phyloP scores from a whole-genome alignment of 2,113 vertebrate species.

The Antechinus flavipes region DNA sequence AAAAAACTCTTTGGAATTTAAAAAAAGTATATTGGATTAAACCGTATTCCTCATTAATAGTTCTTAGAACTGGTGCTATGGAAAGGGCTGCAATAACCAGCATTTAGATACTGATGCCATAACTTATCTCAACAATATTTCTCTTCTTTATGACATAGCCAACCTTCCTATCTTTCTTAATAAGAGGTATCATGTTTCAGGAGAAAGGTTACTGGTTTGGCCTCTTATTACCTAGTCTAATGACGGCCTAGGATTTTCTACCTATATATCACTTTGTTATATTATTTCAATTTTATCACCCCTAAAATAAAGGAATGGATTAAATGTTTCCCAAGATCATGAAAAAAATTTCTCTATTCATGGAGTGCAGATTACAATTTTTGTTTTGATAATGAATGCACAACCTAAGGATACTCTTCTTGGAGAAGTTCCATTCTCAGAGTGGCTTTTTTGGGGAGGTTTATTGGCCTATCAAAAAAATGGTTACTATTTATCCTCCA shows the following conservation, averaged over 20 bases:
- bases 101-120: neutral
- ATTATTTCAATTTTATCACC: neutral
- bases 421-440: neutral
- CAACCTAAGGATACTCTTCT: neutral
- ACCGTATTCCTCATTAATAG: neutral
- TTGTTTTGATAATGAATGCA: neutral
- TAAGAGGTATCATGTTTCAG: neutral
- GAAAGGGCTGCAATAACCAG: neutral
- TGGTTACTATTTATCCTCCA: neutral
- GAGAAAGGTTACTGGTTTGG: neutral
- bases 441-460: neutral
- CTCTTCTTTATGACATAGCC: neutral
- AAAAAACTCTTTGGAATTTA: neutral
- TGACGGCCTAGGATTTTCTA: neutral
- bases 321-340: neutral
- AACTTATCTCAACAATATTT: neutral
- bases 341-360: neutral
- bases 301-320: neutral
- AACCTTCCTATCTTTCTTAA: neutral
- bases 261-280: neutral
- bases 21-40: neutral
- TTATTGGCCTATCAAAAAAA: slow-evolving; percentile 4
- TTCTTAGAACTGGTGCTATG: neutral
- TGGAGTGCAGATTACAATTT: neutral
- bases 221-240: too few species aligned